Conservation (phyloP, 2,888 invertebrate species). For the Xanthia togata region DNA sequence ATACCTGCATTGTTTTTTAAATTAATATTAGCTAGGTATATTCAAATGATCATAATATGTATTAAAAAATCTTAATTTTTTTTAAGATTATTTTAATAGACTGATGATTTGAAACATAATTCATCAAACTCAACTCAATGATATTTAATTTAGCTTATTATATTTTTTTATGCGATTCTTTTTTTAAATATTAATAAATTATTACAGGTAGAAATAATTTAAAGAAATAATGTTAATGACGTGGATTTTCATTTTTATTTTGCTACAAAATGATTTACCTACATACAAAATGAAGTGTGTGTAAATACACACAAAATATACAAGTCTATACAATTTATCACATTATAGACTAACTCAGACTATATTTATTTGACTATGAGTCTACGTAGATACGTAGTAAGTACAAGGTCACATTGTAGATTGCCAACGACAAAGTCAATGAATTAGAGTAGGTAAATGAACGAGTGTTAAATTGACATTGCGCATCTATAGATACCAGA, state of each 20-base stretch:
- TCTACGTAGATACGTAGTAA: background rate
- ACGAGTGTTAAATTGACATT: background rate
- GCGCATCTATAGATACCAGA: background rate
- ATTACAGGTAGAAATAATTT: too few relatives aligned
- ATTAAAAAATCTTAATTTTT: background rate
- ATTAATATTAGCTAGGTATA: background rate
- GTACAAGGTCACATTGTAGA: slow-evolving; percentile 14
- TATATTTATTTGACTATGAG: slow-evolving; percentile 1
- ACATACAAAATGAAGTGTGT: too few relatives aligned
- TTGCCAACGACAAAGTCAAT: slow-evolving; percentile 1
- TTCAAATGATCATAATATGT: background rate
- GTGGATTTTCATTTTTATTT: too few relatives aligned
- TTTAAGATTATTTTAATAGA: too few relatives aligned
- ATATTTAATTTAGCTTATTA: too few relatives aligned
- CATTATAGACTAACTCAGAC: background rate
- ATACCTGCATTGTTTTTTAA: background rate
- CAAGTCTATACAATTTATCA: slow-evolving; percentile 1
- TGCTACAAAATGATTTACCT: too few relatives aligned
- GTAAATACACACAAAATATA: background rate
- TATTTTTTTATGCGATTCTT: too few relatives aligned
- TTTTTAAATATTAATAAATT: too few relatives aligned
- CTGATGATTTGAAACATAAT: too few relatives aligned
- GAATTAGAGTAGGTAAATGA: slow-evolving; percentile 8
- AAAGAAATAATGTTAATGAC: too few relatives aligned
- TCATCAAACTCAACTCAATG: too few relatives aligned